Percentiles rank a stretch among this genome's conserved stretches.
Conservation (phyloP, 2,888 invertebrate species). For the Chymomyza amoena region DNA sequence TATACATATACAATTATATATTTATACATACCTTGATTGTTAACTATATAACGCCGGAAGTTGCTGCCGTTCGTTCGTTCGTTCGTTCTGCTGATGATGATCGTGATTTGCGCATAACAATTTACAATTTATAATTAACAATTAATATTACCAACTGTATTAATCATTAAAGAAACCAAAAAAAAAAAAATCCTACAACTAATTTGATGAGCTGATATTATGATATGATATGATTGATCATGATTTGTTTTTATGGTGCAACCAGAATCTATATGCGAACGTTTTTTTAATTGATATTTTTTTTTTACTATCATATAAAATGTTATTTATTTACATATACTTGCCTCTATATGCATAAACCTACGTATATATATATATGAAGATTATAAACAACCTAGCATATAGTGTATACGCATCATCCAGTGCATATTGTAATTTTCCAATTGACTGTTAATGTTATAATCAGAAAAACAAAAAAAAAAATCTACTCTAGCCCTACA, state of each 20-base stretch:
- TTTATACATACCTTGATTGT: slow-evolving; percentile 13
- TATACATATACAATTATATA: slow-evolving; percentile 25
- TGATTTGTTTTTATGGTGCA: slow-evolving; percentile 71
- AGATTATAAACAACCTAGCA: slow-evolving; percentile 36
- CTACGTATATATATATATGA: slow-evolving; percentile 25
- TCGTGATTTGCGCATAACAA: slow-evolving; percentile 68
- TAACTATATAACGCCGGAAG: slow-evolving; percentile 50
- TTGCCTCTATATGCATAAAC: slow-evolving; percentile 28
- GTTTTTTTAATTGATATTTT: slow-evolving; percentile 60
- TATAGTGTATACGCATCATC: slow-evolving; percentile 66
- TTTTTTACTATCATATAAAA: slow-evolving; percentile 54
- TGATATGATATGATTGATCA: slow-evolving; percentile 37
- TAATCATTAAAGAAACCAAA: slow-evolving; percentile 10
- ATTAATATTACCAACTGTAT: slow-evolving; percentile 11
- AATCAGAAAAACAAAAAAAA: slow-evolving; percentile 41
- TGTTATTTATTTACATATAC: slow-evolving; percentile 27
- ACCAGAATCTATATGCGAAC: slow-evolving; percentile 62
- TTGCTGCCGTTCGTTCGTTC: slow-evolving; percentile 60
- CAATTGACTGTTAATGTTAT: slow-evolving; percentile 65
- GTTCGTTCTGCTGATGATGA: slow-evolving; percentile 73
- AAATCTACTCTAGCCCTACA: slow-evolving; percentile 10
- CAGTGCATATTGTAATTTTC: slow-evolving; percentile 69
- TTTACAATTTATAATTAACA: slow-evolving; percentile 19
- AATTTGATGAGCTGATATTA: slow-evolving; percentile 49
- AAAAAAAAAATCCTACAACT: slow-evolving; percentile 18